Percentiles rank a stretch among this genome's conserved stretches.
These are phyloP conservation scores for Stenichneumon culpator DNA, from an alignment of 2,888 invertebrate species.

Conservation along the genomic window DNA sequence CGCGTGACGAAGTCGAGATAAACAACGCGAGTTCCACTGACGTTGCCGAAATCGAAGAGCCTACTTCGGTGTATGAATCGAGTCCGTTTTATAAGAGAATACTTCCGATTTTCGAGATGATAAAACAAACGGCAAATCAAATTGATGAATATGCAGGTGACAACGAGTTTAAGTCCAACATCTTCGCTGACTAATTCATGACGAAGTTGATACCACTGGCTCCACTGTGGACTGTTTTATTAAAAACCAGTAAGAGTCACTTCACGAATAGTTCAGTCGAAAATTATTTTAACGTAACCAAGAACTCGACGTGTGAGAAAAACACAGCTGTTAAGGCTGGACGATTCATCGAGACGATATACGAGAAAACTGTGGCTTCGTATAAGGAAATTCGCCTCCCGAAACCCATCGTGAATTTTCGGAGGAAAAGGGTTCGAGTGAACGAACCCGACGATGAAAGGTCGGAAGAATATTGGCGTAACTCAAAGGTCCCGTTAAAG, in stretches of 20 bases:
- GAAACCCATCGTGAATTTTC: constrained; percentile 12
- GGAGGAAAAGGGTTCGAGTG: constrained; percentile 10
- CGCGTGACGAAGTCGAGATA: not conserved
- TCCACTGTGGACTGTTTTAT: constrained; percentile 21
- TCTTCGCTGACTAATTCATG: no score
- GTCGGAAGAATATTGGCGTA: constrained; percentile 5
- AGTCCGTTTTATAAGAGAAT: constrained; percentile 21
- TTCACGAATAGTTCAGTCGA: constrained; percentile 42
- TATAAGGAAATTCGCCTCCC: no score
- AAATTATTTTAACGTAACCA: constrained; percentile 38
- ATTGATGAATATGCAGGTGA: no score
- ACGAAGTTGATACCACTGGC: no score
- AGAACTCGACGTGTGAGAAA: no score
- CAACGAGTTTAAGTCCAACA: no score
- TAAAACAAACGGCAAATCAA: constrained; percentile 13
- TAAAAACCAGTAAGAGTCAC: constrained; percentile 2
- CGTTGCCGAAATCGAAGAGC: no score
- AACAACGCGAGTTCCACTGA: not conserved
- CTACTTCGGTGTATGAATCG: no score
- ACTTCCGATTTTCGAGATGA: not conserved
- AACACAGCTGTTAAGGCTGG: no score
- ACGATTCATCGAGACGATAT: constrained; percentile 26
- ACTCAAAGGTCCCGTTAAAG: not conserved
- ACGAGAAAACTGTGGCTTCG: constrained; percentile 11
- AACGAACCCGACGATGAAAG: constrained; percentile 15